These are phyloP conservation scores for Beroe ovata DNA, from an alignment of 37 sponge, comb jelly and placozoan species.

Conservation along the genomic window DNA sequence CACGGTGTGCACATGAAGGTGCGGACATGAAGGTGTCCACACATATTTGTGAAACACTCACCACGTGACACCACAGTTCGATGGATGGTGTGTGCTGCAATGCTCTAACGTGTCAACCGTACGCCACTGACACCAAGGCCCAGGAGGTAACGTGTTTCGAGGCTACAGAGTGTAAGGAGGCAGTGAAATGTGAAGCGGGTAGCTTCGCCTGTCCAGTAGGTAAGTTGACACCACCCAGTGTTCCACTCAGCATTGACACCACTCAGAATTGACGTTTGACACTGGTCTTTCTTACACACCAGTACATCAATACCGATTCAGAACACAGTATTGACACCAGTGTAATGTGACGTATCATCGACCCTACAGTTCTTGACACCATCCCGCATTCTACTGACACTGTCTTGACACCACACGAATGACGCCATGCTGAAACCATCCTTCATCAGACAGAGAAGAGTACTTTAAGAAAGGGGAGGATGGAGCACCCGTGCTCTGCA, in stretches of 20 bases:
- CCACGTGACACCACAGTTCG: slow-evolving; percentile 8
- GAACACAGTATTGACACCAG: too few species aligned
- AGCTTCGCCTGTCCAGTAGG: slow-evolving; percentile 33
- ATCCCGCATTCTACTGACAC: too few species aligned
- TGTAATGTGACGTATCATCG: too few species aligned
- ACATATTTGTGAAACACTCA: background rate
- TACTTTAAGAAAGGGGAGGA: slow-evolving; percentile 7
- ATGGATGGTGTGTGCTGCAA: slow-evolving; percentile 54
- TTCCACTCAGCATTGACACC: too few species aligned
- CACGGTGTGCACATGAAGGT: background rate
- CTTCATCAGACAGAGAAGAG: background rate
- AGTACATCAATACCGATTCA: too few species aligned
- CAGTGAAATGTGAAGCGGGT: background rate
- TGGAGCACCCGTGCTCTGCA: background rate
- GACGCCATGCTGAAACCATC: too few species aligned
- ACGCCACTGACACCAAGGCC: background rate
- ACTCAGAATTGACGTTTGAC: too few species aligned
- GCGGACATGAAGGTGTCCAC: background rate
- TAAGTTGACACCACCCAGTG: too few species aligned
- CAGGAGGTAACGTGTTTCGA: background rate
- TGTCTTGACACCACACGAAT: too few species aligned
- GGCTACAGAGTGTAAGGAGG: slow-evolving; percentile 15
- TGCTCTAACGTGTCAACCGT: background rate
- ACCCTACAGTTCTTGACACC: too few species aligned
- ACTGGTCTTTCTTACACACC: too few species aligned